Evolutionary conservation across 2,113 vertebrate species (phyloP), one percentile per base, ranked within the genome.

Genomic region (Poicephalus gulielmi): DNA sequence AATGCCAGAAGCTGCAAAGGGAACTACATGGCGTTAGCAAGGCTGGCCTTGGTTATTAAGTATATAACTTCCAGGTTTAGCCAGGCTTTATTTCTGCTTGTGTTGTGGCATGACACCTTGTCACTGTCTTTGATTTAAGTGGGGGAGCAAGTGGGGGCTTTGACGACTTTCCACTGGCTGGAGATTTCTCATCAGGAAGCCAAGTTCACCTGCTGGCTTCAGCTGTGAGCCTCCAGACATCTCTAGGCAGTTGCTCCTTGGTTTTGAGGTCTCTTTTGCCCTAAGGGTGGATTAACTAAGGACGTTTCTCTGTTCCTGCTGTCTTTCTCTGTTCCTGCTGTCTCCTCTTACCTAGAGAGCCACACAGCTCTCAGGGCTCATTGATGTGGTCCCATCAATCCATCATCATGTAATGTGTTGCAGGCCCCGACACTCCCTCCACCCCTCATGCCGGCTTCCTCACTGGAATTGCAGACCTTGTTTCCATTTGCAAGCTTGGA

Each of bases 341-440:
- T 70, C 57, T 95, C 64, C 53, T 86, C 73, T 90, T 47, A 86
- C 68, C 43, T 88, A 60, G 79, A 69, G 67, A 59, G 50, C 62
- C 76, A 44, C 52, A 50, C 3, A 4, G 30, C 43, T 90, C 62
- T 73, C 64, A 33, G 52, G 7, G 39, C 25, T 14, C 39, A 68
- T 64, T 95, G 92, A 94, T 95, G 92, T 95, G 86, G 92, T 93
- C 66, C 64, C 89, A 92, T 94, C 92, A 89, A 92, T 95, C 89
- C 77, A 71, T 94, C 94, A 94, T 68, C 94, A 55, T 84, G 52
- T 84, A 77, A 81, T 31, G 10, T 62, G 53, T 13, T 94, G 57
- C 81, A 52, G 57, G 30, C 18, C 62, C 69, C 94, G 88, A 94
- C 76, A 74, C 68, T 41, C 20, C 35, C n/a, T 50, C 41, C 31